Conservation (phyloP, 2,113 vertebrate species). For the Scopus umbretta region DNA sequence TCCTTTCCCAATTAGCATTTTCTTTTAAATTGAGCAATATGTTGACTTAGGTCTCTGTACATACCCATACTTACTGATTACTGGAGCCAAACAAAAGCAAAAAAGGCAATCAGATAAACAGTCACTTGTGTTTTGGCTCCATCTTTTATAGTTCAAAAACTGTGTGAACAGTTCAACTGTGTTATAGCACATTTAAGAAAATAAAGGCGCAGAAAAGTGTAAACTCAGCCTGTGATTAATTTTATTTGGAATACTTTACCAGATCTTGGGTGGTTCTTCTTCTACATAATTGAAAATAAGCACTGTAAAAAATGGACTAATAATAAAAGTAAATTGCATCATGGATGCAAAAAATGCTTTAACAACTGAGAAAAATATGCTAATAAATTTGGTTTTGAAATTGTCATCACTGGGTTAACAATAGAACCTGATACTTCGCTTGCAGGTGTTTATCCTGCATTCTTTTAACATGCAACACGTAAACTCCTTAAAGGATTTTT, state of each 20-base stretch:
- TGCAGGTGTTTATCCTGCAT: not conserved
- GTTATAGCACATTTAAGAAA: not conserved
- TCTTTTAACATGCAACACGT: not conserved
- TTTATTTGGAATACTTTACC: not conserved
- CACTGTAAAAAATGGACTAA: not conserved
- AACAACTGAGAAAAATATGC: not conserved
- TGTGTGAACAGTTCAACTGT: not conserved
- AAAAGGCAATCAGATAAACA: not conserved
- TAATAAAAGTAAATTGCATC: not conserved
- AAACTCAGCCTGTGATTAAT: not conserved
- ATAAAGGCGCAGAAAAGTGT: not conserved
- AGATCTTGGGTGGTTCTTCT: not conserved
- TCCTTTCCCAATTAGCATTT: not conserved
- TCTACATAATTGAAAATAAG: not conserved
- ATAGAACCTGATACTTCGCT: not conserved
- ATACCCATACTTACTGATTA: not conserved
- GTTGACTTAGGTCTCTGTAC: not conserved
- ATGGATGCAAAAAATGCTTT: not conserved
- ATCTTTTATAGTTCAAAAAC: not conserved
- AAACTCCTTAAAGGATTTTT: not conserved
- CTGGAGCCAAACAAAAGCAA: not conserved
- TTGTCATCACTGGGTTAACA: not conserved
- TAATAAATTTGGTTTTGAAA: not conserved
- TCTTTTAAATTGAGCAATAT: not conserved
- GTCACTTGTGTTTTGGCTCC: not conserved